phyloP scores from a whole-genome alignment of 2,888 invertebrate genomes.

The Cephonodes hylas region DNA sequence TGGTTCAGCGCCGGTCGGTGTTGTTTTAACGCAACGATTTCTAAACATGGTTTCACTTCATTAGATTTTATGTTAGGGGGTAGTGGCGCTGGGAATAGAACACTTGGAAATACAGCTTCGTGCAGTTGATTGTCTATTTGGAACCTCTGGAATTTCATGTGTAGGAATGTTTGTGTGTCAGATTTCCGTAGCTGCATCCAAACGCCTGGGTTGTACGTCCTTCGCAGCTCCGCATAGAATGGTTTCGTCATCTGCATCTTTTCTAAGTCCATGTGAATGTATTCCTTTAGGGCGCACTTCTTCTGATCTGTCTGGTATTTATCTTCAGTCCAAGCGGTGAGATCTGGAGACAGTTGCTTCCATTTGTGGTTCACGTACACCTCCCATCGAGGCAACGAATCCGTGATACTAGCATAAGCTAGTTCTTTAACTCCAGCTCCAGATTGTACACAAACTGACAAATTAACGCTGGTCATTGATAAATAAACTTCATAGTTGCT shows the following conservation, averaged over 20 bases:
- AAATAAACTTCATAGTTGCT: conserved; percentile 85
- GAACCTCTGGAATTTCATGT: conserved; percentile 84
- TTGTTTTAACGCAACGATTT: conserved; percentile 79
- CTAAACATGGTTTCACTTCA: conserved; percentile 81
- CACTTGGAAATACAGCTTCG: conserved; percentile 86
- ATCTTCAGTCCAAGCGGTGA: conserved; percentile 91
- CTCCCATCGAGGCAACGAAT: conserved; percentile 90
- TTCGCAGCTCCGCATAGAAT: conserved; percentile 88
- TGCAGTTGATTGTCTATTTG: conserved; percentile 89
- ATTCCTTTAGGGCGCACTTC: conserved; percentile 88
- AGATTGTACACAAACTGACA: conserved; percentile 80
- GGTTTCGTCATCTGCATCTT: conserved; percentile 94
- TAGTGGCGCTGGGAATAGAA: conserved; percentile 83
- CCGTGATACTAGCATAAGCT: conserved; percentile 84
- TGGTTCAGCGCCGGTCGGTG: conserved; percentile 72
- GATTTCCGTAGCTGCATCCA: conserved; percentile 88
- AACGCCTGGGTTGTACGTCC: conserved; percentile 87
- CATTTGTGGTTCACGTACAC: conserved; percentile 89
- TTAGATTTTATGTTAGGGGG: conserved; percentile 62
- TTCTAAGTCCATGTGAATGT: conserved; percentile 88
- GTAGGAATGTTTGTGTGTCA: conserved; percentile 83
- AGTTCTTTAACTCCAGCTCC: conserved; percentile 81
- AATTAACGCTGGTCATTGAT: conserved; percentile 85
- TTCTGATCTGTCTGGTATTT: conserved; percentile 86
- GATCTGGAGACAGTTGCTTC: conserved; percentile 88